Evolutionary conservation across 2,888 invertebrate species (phyloP).

Genomic region (Cyclophora albipunctata): DNA sequence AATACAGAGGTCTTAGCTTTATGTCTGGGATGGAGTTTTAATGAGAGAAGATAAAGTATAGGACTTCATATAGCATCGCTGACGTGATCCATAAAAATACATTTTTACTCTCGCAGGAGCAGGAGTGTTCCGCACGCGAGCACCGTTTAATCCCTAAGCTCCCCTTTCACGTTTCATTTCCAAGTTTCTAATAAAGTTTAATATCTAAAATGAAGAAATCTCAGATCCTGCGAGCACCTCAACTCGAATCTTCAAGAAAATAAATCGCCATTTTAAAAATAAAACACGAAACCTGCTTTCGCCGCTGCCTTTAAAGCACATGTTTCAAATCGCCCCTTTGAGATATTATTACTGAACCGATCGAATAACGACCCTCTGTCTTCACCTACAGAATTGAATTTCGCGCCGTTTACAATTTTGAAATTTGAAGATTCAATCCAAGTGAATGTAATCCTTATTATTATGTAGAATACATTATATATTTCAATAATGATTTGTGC

Average conservation of each 20-base stretch:
- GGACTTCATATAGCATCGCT: too few relatives aligned
- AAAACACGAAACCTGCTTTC: conserved; percentile 62
- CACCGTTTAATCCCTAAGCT: conserved; percentile 12
- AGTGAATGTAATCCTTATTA: conserved; percentile 20
- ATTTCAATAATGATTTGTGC: too few relatives aligned
- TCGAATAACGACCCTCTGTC: conserved; percentile 26
- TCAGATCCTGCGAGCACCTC: conserved; percentile 27
- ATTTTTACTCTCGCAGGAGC: too few relatives aligned
- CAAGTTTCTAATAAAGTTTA: conserved; percentile 31
- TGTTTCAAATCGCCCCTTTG: conserved; percentile 62
- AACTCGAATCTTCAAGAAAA: conserved; percentile 33
- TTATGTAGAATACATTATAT: too few relatives aligned
- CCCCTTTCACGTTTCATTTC: conserved; percentile 25
- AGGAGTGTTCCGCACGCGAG: conserved; percentile 2
- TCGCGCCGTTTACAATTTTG: conserved; percentile 4
- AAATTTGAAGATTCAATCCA: conserved; percentile 14
- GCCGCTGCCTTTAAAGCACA: conserved; percentile 58
- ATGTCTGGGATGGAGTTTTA: too few relatives aligned
- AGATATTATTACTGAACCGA: conserved; percentile 28
- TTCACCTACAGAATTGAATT: conserved; percentile 5
- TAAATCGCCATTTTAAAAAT: conserved; percentile 64
- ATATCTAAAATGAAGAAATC: conserved; percentile 30
- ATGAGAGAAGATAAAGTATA: too few relatives aligned
- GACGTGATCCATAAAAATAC: too few relatives aligned
- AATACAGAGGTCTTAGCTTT: too few relatives aligned